Conservation (phyloP, 2,113 vertebrate genomes). For the Menidia beryllina region DNA sequence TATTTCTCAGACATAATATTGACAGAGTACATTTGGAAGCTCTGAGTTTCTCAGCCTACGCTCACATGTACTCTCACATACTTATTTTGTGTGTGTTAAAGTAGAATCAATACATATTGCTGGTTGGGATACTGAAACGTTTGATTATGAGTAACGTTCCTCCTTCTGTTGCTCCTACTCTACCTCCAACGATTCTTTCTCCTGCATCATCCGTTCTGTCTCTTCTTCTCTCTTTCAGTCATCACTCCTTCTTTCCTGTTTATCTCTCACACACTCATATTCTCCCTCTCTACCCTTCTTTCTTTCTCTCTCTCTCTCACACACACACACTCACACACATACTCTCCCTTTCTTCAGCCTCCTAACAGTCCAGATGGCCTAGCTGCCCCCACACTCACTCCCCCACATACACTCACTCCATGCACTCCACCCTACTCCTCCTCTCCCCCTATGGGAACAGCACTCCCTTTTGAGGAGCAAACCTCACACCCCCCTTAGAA, state of each 20-base stretch:
- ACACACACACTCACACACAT: constrained; percentile 24
- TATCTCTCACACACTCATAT: constrained; percentile 4
- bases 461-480: constrained; percentile 58
- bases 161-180: constrained; percentile 39
- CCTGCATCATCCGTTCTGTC: constrained; percentile 35
- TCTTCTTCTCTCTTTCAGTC: constrained; percentile 36
- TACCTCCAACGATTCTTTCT: constrained; percentile 48
- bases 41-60: constrained; percentile 11
- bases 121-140: constrained; percentile 24
- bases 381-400: constrained; percentile 76
- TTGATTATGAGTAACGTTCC: constrained; percentile 51
- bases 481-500: constrained; percentile 1
- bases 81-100: constrained; percentile 19
- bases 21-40: constrained; percentile 14
- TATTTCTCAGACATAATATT: not conserved
- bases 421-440: constrained; percentile 64
- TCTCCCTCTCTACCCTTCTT: constrained; percentile 36
- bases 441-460: constrained; percentile 62
- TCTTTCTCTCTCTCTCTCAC: constrained; percentile 7
- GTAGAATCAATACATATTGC: constrained; percentile 41
- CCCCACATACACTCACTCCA: constrained; percentile 72
- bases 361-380: constrained; percentile 82
- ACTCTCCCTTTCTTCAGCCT: constrained; percentile 73
- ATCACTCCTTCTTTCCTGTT: constrained; percentile 37
- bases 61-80: constrained; percentile 27